Conservation (phyloP, 2,113 vertebrate species). For the Lophochroa leadbeateri region DNA sequence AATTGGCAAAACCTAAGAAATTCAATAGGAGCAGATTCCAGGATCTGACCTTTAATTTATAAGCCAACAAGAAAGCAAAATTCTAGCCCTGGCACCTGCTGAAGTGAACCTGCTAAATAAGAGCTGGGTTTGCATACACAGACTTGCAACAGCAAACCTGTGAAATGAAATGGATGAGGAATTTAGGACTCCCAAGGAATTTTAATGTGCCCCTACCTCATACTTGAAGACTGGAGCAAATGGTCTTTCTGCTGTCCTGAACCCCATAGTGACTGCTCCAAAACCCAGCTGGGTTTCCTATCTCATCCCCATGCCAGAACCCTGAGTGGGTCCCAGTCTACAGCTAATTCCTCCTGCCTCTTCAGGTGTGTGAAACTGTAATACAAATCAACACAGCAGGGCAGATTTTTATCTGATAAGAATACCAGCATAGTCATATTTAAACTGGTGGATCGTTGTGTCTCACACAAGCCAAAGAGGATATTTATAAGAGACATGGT, state of each 20-base stretch:
- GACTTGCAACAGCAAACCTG: neutral
- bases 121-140: neutral
- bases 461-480: neutral
- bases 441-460: neutral
- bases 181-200: neutral
- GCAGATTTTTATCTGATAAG: neutral
- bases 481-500: neutral
- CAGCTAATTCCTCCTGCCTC: neutral
- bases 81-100: neutral
- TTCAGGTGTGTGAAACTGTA: neutral
- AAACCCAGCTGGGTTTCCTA: neutral
- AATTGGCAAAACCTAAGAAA: neutral
- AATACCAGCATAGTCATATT: neutral
- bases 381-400: neutral
- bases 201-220: neutral
- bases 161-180: neutral
- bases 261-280: neutral
- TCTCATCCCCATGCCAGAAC: neutral
- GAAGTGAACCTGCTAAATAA: neutral
- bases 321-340: neutral
- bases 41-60: neutral
- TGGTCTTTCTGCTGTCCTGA: neutral
- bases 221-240: neutral
- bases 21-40: neutral
- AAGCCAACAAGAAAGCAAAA: neutral